Conservation (phyloP, 2,797 vertebrate species). For the Anolis apletophallus region DNA sequence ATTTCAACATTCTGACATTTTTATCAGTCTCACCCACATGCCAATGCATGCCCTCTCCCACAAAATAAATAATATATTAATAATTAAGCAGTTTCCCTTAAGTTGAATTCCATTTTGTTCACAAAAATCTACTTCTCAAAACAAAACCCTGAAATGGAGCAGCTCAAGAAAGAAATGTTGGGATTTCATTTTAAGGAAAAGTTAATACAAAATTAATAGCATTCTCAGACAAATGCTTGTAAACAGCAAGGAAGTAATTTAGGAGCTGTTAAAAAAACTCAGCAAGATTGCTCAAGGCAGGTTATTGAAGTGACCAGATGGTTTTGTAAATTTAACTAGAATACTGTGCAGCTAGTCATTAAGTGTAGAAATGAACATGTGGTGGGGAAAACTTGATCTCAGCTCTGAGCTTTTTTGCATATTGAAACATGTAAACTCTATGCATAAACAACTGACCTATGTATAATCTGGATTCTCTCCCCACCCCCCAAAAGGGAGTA, state of each 20-base stretch:
- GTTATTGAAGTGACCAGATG: not conserved
- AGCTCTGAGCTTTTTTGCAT: not conserved
- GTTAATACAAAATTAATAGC: constrained; percentile 54
- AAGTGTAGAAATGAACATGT: not conserved
- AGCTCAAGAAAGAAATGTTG: constrained; percentile 55
- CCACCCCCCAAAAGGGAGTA: not conserved
- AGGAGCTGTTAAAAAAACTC: constrained; percentile 38
- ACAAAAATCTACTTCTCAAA: not conserved
- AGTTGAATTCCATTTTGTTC: constrained; percentile 48
- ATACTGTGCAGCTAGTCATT: not conserved
- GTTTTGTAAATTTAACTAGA: not conserved
- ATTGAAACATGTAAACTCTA: not conserved
- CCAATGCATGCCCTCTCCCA: constrained; percentile 37
- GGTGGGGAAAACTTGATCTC: not conserved
- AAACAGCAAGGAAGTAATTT: constrained; percentile 30
- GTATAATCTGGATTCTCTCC: too few relatives aligned
- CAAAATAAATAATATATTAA: not conserved
- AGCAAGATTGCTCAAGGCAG: constrained; percentile 25
- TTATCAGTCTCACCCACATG: constrained; percentile 62
- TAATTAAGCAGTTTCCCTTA: constrained; percentile 48
- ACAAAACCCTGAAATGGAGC: constrained; percentile 36
- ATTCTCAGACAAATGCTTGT: constrained; percentile 62
- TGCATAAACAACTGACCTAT: not conserved
- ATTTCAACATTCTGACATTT: constrained; percentile 66
- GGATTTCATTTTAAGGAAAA: constrained; percentile 55